Conservation (phyloP, 1,140 invertebrate species). For the Arctopsyche grandis region DNA sequence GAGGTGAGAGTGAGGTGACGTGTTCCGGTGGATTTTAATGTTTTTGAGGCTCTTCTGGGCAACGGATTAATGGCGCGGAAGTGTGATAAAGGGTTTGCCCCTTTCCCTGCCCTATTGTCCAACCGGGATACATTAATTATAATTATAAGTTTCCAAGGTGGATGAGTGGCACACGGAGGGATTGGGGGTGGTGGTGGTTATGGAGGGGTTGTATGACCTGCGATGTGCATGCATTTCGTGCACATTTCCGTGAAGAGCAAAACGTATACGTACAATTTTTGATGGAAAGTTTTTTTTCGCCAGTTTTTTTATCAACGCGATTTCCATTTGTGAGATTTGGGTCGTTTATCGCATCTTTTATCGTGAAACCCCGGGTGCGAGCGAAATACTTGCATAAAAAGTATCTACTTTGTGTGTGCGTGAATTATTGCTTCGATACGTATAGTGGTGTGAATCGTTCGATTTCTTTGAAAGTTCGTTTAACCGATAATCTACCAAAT, state of each 20-base stretch:
- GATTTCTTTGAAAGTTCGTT: too few species aligned
- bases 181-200: not conserved
- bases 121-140: slow-evolving; percentile 38
- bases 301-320: not conserved
- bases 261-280: not conserved
- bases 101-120: slow-evolving; percentile 23
- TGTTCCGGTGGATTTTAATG: slow-evolving; percentile 31
- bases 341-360: too few species aligned
- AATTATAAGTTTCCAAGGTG: slow-evolving; percentile 37
- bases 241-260: not conserved
- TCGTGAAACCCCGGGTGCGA: too few species aligned
- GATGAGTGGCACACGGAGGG: not conserved
- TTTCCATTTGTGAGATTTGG: too few species aligned
- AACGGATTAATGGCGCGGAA: slow-evolving; percentile 30
- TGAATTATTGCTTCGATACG: too few species aligned
- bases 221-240: too few species aligned
- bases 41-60: slow-evolving; percentile 23
- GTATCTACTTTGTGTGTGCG: too few species aligned
- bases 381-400: too few species aligned
- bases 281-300: not conserved
- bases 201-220: too few species aligned
- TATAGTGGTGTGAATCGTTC: too few species aligned
- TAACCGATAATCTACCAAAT: too few species aligned
- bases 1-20: not conserved
- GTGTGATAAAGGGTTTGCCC: slow-evolving; percentile 23